Percentiles rank a stretch among this genome's conserved stretches.
phyloP scores from a whole-genome alignment of 2,113 vertebrate species.

The Asarcornis scutulata region DNA sequence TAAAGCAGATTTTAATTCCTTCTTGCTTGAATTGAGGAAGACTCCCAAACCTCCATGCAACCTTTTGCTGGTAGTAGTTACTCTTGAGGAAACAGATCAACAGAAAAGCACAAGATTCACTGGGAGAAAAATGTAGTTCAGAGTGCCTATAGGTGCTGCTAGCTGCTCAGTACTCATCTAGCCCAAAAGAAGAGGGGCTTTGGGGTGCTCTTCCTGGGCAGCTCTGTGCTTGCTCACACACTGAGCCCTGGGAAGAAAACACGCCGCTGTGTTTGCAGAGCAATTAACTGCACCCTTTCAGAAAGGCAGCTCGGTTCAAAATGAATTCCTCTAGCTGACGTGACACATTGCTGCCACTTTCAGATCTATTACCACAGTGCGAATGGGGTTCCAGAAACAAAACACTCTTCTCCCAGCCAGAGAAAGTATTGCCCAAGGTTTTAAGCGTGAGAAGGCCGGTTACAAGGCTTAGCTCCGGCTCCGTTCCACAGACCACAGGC shows the following conservation, averaged over 20 bases:
- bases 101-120: not conserved
- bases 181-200: not conserved
- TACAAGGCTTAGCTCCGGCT: not conserved
- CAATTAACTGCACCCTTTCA: not conserved
- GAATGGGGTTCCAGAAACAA: not conserved
- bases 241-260: not conserved
- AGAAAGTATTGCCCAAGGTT: not conserved
- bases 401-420: not conserved
- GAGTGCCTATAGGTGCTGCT: not conserved
- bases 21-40: not conserved
- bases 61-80: not conserved
- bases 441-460: not conserved
- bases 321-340: not conserved
- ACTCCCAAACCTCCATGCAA: not conserved
- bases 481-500: not conserved
- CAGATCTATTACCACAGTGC: rapidly evolving
- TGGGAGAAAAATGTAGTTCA: not conserved
- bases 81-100: not conserved
- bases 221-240: not conserved
- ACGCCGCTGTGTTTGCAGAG: not conserved
- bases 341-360: not conserved
- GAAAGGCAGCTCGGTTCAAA: not conserved
- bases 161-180: not conserved
- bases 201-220: not conserved
- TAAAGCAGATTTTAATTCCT: not conserved